Conservation (phyloP, 2,113 vertebrate species). For the Corydoras sp. region DNA sequence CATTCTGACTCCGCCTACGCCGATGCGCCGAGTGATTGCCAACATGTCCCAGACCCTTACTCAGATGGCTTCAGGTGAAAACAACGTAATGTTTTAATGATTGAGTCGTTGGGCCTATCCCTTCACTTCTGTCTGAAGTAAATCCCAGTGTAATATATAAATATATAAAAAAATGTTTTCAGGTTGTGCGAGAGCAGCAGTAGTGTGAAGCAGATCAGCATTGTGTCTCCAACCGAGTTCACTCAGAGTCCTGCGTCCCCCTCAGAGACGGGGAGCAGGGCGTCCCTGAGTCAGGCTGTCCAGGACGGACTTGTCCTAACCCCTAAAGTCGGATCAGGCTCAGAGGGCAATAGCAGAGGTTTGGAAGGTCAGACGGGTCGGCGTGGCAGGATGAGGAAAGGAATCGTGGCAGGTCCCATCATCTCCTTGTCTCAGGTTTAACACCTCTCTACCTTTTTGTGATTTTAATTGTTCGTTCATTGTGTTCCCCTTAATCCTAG, state of each 20-base stretch:
- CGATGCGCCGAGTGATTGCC: background rate
- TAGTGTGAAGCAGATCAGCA: background rate
- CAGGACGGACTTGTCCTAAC: slow-evolving; percentile 28
- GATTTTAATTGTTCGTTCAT: background rate
- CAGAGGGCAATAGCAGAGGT: slow-evolving; percentile 51
- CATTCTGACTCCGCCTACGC: background rate
- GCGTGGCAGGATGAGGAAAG: slow-evolving; percentile 65
- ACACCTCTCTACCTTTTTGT: background rate
- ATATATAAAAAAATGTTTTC: too few relatives aligned
- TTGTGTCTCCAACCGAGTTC: slow-evolving; percentile 40
- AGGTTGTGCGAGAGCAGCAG: slow-evolving; percentile 52
- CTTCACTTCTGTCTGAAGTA: background rate
- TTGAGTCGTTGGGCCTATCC: too few relatives aligned
- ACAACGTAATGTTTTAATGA: too few relatives aligned
- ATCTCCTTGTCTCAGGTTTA: slow-evolving; percentile 67
- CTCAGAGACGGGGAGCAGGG: background rate
- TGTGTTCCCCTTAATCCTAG: too few relatives aligned
- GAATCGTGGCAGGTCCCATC: slow-evolving; percentile 75
- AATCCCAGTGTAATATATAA: too few relatives aligned
- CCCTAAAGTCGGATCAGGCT: background rate
- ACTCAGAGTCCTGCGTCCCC: background rate
- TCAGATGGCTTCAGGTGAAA: slow-evolving; percentile 41
- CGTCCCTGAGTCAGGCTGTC: background rate
- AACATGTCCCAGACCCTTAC: background rate
- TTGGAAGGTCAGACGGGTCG: slow-evolving; percentile 62